Evolutionary conservation across 1,140 invertebrate species (phyloP).

Genomic region (Dendrolimus punctatus): DNA sequence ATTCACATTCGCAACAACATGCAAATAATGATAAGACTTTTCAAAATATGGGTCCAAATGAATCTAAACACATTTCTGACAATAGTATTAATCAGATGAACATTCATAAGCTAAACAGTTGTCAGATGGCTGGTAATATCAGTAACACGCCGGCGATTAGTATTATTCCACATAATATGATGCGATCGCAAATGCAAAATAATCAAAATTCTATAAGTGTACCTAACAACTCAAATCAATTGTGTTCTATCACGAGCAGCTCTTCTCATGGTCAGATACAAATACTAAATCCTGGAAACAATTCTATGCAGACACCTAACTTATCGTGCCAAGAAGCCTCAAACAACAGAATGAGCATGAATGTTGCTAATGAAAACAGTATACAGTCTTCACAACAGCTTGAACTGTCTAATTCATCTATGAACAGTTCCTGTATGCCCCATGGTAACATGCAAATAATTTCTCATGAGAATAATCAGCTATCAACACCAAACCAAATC

Average conservation of each 20-base stretch:
- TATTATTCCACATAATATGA: slow-evolving; percentile 58
- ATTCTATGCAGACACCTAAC: slow-evolving; percentile 52
- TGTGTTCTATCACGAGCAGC: slow-evolving; percentile 46
- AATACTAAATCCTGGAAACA: slow-evolving; percentile 51
- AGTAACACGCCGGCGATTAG: slow-evolving; percentile 53
- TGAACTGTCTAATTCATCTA: slow-evolving; percentile 33
- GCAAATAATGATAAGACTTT: slow-evolving; percentile 55
- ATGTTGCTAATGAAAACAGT: slow-evolving; percentile 32
- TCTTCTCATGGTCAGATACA: slow-evolving; percentile 49
- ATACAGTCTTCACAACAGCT: slow-evolving; percentile 45
- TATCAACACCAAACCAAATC: slow-evolving; percentile 48
- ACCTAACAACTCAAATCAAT: slow-evolving; percentile 53
- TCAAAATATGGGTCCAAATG: slow-evolving; percentile 52
- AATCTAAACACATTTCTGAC: slow-evolving; percentile 50
- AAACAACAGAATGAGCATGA: slow-evolving; percentile 48
- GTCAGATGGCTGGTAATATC: slow-evolving; percentile 51
- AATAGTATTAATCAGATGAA: slow-evolving; percentile 47
- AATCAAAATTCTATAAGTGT: slow-evolving; percentile 53
- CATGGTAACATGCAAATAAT: slow-evolving; percentile 60
- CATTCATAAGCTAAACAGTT: slow-evolving; percentile 61
- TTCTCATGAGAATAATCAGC: slow-evolving; percentile 46
- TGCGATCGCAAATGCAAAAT: slow-evolving; percentile 46
- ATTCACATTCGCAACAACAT: slow-evolving; percentile 61
- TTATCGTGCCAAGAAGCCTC: slow-evolving; percentile 54
- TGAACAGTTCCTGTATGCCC: slow-evolving; percentile 40